These are phyloP conservation scores for Nycticebus coucang DNA, from an alignment of 2,113 vertebrate genomes.

Conservation along the genomic window DNA sequence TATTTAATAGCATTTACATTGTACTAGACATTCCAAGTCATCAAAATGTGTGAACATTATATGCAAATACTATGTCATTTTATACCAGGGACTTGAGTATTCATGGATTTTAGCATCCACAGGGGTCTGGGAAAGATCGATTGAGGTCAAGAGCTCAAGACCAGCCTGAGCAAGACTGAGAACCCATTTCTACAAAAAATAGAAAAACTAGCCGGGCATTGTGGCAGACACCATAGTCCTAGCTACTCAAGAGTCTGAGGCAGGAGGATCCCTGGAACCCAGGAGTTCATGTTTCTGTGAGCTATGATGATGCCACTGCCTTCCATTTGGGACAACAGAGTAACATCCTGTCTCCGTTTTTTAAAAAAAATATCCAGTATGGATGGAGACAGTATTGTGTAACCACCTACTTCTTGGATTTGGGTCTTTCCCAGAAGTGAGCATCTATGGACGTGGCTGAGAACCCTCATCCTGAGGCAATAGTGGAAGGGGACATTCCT, in stretches of 20 bases:
- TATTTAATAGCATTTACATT: too few species aligned
- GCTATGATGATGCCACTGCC: not conserved
- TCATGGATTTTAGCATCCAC: too few species aligned
- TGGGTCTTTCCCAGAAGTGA: not conserved
- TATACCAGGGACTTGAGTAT: too few species aligned
- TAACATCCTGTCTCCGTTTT: not conserved
- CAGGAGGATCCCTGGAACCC: not conserved
- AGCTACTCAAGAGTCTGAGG: not conserved
- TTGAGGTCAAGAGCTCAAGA: not conserved
- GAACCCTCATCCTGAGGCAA: not conserved
- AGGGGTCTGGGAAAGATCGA: not conserved
- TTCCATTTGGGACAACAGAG: not conserved
- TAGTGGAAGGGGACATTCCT: not conserved
- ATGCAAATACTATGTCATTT: too few species aligned
- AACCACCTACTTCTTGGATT: not conserved
- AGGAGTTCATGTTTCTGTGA: not conserved
- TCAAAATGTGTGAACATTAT: too few species aligned
- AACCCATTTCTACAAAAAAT: not conserved
- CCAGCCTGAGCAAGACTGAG: not conserved
- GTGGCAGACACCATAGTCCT: not conserved
- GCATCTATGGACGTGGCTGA: not conserved
- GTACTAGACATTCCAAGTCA: too few species aligned
- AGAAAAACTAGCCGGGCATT: not conserved
- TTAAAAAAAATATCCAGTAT: not conserved
- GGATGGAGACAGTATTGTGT: fast-evolving